These are phyloP conservation scores for Torymus auratus DNA, from an alignment of 2,888 invertebrate species.

Conservation along the genomic window DNA sequence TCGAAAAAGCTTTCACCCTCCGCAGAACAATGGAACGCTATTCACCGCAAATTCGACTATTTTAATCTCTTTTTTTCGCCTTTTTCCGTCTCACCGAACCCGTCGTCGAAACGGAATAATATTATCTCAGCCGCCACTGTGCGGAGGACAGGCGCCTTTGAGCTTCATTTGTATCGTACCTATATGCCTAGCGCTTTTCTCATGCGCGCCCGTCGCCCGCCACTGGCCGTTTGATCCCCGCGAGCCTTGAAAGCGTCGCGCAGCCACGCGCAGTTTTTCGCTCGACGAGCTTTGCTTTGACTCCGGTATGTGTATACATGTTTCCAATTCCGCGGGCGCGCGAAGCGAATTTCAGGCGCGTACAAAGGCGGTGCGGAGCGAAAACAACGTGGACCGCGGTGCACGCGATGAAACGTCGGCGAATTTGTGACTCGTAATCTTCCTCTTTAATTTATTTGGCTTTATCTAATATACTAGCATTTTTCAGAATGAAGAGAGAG, in stretches of 20 bases:
- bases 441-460: constrained; percentile 18
- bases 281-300: too few relatives aligned
- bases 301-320: not conserved
- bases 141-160: not conserved
- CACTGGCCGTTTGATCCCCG: constrained; percentile 15
- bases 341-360: too few relatives aligned
- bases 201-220: too few relatives aligned
- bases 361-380: too few relatives aligned
- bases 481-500: constrained; percentile 1
- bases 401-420: too few relatives aligned
- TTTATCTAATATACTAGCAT: constrained; percentile 20
- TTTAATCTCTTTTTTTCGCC: not conserved
- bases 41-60: too few relatives aligned
- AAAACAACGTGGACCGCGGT: too few relatives aligned
- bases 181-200: too few relatives aligned
- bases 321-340: too few relatives aligned
- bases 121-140: constrained; percentile 1
- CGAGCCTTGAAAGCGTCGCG: constrained; percentile 2
- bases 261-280: not conserved
- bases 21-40: too few relatives aligned
- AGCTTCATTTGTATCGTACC: constrained; percentile 23
- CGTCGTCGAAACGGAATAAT: constrained; percentile 13
- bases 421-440: constrained; percentile 1
- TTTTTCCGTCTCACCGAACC: not conserved
- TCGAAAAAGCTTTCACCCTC: not conserved